Evolutionary conservation across 2,113 vertebrate genomes (phyloP), one percentile per base, ranked within the genome.

Genomic region (Zingel zingel): DNA sequence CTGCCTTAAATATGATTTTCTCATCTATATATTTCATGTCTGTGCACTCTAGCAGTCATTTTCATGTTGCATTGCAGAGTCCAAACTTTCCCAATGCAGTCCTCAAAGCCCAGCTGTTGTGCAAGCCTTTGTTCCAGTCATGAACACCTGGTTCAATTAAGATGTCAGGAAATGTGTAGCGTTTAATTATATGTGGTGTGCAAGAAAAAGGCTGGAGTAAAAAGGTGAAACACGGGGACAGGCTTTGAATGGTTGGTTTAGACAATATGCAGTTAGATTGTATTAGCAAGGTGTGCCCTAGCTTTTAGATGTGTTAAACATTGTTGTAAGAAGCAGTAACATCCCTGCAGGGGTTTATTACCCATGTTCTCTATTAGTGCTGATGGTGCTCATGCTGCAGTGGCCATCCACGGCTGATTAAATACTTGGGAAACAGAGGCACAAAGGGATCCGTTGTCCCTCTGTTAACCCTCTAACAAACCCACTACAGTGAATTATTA

Each of bases 271-370:
- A 30, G 54, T 72, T 78, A 59, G 84, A 78, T 77, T 79, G 77
- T 80, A 66, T 81, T 70, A 70, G 74, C 59, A 64, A 83, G 58
- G 79, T 82, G 82, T 66, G 36, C 67, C 62, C 78, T 62, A 47
- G 79, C 86, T 83, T 66, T 90, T 57, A 76, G 72, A 88, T 74
- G 66, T 82, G 82, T 91, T 92, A 81, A 89, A 88, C 83, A 87
- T 85, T 79, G 76, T 76, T 79, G 86, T 80, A 72, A 86, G 76
- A 80, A 78, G 80, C 76, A 77, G 74, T 76, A 87, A 83, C 79
- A 77, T 81, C 77, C 79, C 90, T 90, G 67, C 27, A 75, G 87
- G 84, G 77, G 73, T 86, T 88, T 90, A 88, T 87, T 86, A 89
- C 81, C 80, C 74, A 74, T 89, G 88, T 90, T 90, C 63, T 75